Base-by-base conservation (phyloP, 2,888 invertebrate species). In the Idaea straminata region DNA sequence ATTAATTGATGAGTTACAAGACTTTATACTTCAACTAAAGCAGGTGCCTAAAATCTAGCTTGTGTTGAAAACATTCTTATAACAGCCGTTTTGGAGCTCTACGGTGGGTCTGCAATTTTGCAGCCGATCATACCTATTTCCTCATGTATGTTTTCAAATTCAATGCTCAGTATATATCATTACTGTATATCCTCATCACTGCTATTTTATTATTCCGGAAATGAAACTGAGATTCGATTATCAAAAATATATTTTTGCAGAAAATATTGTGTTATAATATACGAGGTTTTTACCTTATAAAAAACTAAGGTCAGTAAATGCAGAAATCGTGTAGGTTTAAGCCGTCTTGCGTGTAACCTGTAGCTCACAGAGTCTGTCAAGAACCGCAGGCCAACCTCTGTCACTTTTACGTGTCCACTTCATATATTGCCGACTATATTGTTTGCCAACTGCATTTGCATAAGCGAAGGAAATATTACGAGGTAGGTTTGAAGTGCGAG, bases 371-470 rank as follows among this genome's bases (percentile, higher is more conserved):
- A 61, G 62, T 58, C 62, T 61, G 38, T 69, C 74, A 72, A 70
- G 72, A 76, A 70, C 66, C 78, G 74, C 82, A 80, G 79, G 47
- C 78, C 77, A 83, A 75, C 69, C 72, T 79, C 83, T 79, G 85
- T 83, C 85, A 85, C 79, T 85, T 85, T 87, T 83, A 86, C 82
- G 78, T 78, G 80, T 83, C 86, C 83, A 87, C 85, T 85, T 83
- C 84, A 83, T 88, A 86, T 80, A 85, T 86, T 87, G 82, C 80
- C 83, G 80, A 83, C 82, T 87, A 87, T 87, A 89, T 87, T 87
- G 86, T 88, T 86, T 86, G 87, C 85, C 84, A 86, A 85, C 72
- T 70, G 75, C 81, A 88, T 91, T 90, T 88, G 84, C 90, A 88
- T 90, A 88, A 86, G 80, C 83, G 74, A 83, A 83, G 88, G 84